A percentile compares a stretch with the other conserved stretches of the same genome.
These are phyloP conservation scores for Sebastes iracundus DNA, from an alignment of 2,797 vertebrate genomes.

Conservation along the genomic window DNA sequence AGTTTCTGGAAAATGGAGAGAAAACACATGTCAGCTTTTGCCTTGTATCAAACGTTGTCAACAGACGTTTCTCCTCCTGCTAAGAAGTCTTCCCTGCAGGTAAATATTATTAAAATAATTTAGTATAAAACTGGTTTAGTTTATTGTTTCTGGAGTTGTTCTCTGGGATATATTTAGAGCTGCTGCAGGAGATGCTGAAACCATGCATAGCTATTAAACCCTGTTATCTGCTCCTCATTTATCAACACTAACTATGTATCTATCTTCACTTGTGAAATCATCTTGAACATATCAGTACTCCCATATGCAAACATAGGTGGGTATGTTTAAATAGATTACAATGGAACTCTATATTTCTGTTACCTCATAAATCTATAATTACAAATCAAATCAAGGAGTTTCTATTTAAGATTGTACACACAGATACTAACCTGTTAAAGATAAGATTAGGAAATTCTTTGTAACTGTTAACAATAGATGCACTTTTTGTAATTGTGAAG, in stretches of 20 bases:
- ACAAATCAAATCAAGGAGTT: too few species aligned
- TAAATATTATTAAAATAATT: constrained; percentile 19
- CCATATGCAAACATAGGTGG: too few species aligned
- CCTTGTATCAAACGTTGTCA: constrained; percentile 70
- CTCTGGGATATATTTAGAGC: neutral
- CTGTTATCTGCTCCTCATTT: neutral
- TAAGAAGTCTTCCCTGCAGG: constrained; percentile 54
- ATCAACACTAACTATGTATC: neutral
- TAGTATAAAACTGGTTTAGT: fast-evolving
- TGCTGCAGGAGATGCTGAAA: neutral
- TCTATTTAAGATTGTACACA: too few species aligned
- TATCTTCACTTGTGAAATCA: too few species aligned
- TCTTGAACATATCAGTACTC: too few species aligned
- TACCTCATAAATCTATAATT: too few species aligned
- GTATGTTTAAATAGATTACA: too few species aligned
- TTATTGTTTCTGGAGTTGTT: fast-evolving
- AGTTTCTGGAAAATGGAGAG: constrained; percentile 66
- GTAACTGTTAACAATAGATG: too few species aligned
- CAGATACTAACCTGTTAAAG: too few species aligned
- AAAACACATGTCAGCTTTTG: constrained; percentile 83
- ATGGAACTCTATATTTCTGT: too few species aligned
- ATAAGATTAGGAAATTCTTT: too few species aligned
- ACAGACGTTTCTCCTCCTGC: constrained; percentile 5
- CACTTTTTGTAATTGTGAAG: too few species aligned
- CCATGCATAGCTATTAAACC: neutral